Percentiles rank a stretch among this genome's conserved stretches.
Evolutionary conservation across 2,797 vertebrate species (phyloP).

Genomic region (Microctenopoma steveboyesi): DNA sequence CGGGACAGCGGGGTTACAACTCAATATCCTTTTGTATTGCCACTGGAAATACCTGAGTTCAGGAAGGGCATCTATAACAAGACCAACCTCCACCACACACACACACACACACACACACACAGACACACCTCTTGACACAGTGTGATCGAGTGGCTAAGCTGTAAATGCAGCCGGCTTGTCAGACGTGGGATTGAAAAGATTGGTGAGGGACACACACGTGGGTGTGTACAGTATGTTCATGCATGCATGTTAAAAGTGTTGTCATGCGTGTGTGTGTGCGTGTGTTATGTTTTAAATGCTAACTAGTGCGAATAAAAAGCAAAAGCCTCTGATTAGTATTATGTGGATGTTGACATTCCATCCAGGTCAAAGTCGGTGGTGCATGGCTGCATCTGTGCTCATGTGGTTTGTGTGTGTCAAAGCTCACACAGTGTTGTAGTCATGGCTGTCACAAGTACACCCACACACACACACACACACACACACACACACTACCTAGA

Average conservation of each 20-base stretch:
- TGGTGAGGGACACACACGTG: conserved; percentile 25
- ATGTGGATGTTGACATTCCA: conserved; percentile 69
- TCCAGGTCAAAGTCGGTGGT: conserved; percentile 70
- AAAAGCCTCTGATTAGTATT: conserved; percentile 67
- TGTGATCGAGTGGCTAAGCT: conserved; percentile 61
- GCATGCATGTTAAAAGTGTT: conserved; percentile 11
- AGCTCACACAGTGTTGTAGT: conserved; percentile 54
- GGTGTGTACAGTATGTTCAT: background rate
- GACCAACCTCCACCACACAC: background rate
- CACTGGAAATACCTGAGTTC: conserved; percentile 59
- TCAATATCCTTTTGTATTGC: conserved; percentile 60
- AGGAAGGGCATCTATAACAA: conserved; percentile 40
- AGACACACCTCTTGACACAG: conserved; percentile 32
- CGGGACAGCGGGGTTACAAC: conserved; percentile 54
- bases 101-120: background rate
- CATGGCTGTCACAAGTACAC: conserved; percentile 60
- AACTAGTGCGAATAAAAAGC: conserved; percentile 52
- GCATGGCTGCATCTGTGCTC: conserved; percentile 67
- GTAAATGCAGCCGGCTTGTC: conserved; percentile 56
- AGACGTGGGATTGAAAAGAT: conserved; percentile 41
- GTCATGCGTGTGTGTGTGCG: background rate
- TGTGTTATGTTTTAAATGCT: conserved; percentile 43
- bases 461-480: conserved; percentile 21
- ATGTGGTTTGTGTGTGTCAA: conserved; percentile 62
- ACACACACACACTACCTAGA: conserved; percentile 11